A percentile compares a stretch with the other conserved stretches of the same genome.
Evolutionary conservation across 2,888 invertebrate genomes (phyloP).

Genomic region (Clostera curtula): DNA sequence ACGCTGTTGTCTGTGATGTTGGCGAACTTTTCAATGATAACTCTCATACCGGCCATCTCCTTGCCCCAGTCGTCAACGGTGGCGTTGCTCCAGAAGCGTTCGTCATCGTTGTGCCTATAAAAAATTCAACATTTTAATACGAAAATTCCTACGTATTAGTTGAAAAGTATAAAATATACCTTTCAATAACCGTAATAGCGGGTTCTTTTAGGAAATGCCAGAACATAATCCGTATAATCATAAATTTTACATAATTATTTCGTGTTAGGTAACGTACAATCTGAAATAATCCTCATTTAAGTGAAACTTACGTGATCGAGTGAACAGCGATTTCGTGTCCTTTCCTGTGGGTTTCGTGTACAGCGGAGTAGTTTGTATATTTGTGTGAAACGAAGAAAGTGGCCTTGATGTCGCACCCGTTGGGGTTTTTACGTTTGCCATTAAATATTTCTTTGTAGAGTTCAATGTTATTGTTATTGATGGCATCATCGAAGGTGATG

Average conservation of each 20-base stretch:
- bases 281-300: background rate
- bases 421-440: constrained; percentile 91
- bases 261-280: too few relatives aligned
- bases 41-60: constrained; percentile 95
- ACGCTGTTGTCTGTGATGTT: constrained; percentile 94
- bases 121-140: constrained; percentile 5
- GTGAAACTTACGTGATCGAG: constrained; percentile 88
- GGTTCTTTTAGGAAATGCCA: too few relatives aligned
- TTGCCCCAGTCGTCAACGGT: constrained; percentile 95
- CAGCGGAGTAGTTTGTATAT: constrained; percentile 94
- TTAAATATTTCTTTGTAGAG: constrained; percentile 95
- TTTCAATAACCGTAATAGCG: too few relatives aligned
- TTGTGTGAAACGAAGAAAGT: constrained; percentile 95
- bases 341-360: constrained; percentile 91
- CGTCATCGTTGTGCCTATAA: constrained; percentile 89
- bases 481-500: constrained; percentile 95
- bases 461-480: constrained; percentile 96
- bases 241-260: too few relatives aligned
- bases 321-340: constrained; percentile 96
- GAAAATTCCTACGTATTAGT: too few relatives aligned
- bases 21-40: constrained; percentile 91
- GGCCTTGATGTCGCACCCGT: constrained; percentile 94
- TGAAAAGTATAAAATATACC: too few relatives aligned
- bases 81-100: constrained; percentile 94
- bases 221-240: too few relatives aligned